These are phyloP conservation scores for Listrodromus nycthemerus DNA, from an alignment of 2,888 invertebrate species.

Conservation along the genomic window DNA sequence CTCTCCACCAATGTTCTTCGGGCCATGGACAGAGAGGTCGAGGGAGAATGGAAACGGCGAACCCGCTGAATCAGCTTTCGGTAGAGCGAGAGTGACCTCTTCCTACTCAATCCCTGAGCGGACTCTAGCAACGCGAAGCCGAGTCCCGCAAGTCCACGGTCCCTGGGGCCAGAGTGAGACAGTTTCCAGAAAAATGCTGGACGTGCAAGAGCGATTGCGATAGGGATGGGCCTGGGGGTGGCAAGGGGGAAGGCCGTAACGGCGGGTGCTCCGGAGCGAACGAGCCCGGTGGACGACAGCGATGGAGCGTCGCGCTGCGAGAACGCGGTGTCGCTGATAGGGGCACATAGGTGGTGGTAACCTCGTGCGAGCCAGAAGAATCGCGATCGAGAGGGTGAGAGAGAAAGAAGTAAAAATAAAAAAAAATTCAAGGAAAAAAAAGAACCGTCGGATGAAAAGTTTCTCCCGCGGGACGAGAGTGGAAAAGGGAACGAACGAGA, in stretches of 20 bases:
- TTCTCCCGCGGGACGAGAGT: conserved; percentile 59
- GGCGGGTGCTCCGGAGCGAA: conserved; percentile 64
- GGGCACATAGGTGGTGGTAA: conserved; percentile 48
- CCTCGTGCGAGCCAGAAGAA: conserved; percentile 47
- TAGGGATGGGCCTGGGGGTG: conserved; percentile 61
- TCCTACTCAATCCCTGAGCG: conserved; percentile 37
- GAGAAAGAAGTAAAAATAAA: conserved; percentile 40
- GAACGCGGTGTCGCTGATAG: conserved; percentile 59
- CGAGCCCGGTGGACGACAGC: conserved; percentile 63
- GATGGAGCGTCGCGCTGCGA: conserved; percentile 56
- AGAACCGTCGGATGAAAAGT: conserved; percentile 63
- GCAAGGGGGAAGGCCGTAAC: conserved; percentile 44
- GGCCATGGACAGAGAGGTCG: conserved; percentile 43
- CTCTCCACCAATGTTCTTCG: conserved; percentile 42
- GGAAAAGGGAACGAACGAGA: conserved; percentile 54
- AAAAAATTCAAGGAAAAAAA: conserved; percentile 43
- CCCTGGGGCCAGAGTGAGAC: conserved; percentile 72
- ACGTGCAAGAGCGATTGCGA: conserved; percentile 77
- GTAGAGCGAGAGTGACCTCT: conserved; percentile 59
- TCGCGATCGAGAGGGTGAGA: conserved; percentile 57
- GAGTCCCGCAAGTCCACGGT: conserved; percentile 67
- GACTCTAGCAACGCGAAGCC: conserved; percentile 53
- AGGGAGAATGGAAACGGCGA: conserved; percentile 48
- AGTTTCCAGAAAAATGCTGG: conserved; percentile 78
- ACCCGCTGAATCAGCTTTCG: conserved; percentile 65